Percentiles rank a stretch among this genome's conserved stretches.
Evolutionary conservation across 2,113 vertebrate species (phyloP).

Genomic region (Sylvilagus bachmani): DNA sequence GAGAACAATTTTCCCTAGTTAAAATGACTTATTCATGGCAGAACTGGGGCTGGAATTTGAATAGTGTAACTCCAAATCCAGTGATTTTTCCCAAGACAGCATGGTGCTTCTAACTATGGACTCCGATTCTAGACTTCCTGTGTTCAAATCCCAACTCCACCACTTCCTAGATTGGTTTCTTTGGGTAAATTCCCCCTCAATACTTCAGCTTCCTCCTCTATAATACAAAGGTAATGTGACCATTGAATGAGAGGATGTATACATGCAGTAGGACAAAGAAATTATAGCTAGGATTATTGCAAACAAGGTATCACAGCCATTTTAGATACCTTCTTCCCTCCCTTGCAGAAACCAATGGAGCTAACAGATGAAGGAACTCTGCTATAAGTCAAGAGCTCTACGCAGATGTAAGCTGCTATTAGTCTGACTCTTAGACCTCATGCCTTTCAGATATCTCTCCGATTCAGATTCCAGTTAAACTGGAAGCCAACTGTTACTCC

Average conservation of each 20-base stretch:
- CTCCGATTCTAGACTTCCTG: not conserved
- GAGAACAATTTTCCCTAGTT: not conserved
- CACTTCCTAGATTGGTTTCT: not conserved
- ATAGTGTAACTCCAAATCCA: not conserved
- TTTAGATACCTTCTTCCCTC: not conserved
- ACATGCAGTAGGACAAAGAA: not conserved
- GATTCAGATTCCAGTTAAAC: constrained; percentile 41
- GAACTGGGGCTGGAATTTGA: not conserved
- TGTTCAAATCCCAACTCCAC: not conserved
- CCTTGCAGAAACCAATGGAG: not conserved
- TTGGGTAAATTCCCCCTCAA: not conserved
- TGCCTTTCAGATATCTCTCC: not conserved
- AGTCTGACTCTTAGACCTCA: constrained; percentile 27
- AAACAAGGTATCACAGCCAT: not conserved
- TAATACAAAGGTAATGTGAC: not conserved
- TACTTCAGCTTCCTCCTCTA: not conserved
- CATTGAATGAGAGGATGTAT: not conserved
- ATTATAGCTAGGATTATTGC: not conserved
- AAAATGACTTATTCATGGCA: not conserved
- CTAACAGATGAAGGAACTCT: not conserved
- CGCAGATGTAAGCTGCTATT: not conserved
- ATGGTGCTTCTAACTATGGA: not conserved
- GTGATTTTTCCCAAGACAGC: not conserved
- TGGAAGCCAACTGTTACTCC: constrained; percentile 32
- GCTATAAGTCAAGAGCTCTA: constrained; percentile 8